These are phyloP conservation scores for Penaeus vannamei DNA, from an alignment of 1,140 invertebrate species.

Conservation along the genomic window DNA sequence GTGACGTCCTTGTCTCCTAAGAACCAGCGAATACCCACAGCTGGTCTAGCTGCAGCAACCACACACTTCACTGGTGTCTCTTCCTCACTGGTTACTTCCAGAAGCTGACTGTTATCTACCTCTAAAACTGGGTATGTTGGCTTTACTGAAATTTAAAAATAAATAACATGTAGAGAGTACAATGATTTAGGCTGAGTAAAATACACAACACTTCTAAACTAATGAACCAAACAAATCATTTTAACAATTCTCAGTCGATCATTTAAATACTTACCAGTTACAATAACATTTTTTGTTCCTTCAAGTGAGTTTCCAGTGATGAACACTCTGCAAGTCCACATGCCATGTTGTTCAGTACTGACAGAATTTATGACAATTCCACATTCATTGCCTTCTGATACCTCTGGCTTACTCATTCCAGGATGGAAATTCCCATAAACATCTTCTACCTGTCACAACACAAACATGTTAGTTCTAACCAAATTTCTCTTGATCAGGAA, in stretches of 20 bases:
- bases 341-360: conserved; percentile 57
- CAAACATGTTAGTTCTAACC: neutral
- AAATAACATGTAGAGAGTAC: neutral
- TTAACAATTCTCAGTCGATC: neutral
- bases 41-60: conserved; percentile 48
- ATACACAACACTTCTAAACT: neutral
- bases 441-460: conserved; percentile 57
- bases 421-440: conserved; percentile 55
- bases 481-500: neutral
- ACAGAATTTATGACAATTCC: conserved; percentile 65
- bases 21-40: conserved; percentile 49
- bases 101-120: conserved; percentile 7
- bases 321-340: conserved; percentile 66
- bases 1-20: conserved; percentile 48
- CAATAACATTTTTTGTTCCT: conserved; percentile 60
- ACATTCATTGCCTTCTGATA: conserved; percentile 58
- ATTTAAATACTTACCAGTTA: conserved; percentile 53
- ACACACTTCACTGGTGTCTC: conserved; percentile 42
- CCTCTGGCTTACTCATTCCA: conserved; percentile 52
- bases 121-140: conserved; percentile 49
- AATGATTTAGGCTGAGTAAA: neutral
- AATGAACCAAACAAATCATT: too few relatives aligned
- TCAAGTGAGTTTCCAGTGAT: conserved; percentile 59
- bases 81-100: conserved; percentile 24
- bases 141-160: conserved; percentile 44